Evolutionary conservation across 1,140 invertebrate genomes (phyloP), one percentile per base, ranked within the genome.

Genomic region (Megalonaias nervosa): DNA sequence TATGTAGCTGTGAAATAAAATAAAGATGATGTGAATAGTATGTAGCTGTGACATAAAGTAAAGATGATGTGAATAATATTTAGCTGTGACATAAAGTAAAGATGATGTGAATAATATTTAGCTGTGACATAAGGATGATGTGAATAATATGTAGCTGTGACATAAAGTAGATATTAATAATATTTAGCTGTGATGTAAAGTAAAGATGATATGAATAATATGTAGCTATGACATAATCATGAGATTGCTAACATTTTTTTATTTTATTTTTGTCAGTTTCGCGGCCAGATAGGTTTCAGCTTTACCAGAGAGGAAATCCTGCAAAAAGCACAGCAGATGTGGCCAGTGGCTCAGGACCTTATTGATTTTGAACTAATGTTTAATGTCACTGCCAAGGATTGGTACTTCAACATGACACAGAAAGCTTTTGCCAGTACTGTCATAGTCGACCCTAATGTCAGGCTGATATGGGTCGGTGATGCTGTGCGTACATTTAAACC

Each of bases 401-500:
- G 94, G 82, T 98, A 96, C 90, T 93, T 97, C 71, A 94, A 97
- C 87, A 95, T 97, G 90, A 92, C 96, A 19, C 94, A 96, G 16
- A 87, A 91, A 6, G 97, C 97, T 0, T 97, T 95, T 91, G 95
- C 97, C 1, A 94, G 94, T 38, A 95, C 97, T 0, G 92, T 96
- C 71, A 94, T 99, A 55, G 98, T 94, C 87, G 97, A 96, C 89
- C 96, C 96, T 0, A 95, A 94, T 9, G 92, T 98, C 15, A 93
- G 93, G 74, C 92, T 98, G 0, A 92, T 94, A 59, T 97, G 98
- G 89, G 92, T 99, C 0, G 97, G 97, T 1, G 96, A 95, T 38
- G 94, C 94, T 0, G 95, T 97, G 6, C 96, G 98, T 91, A 94
- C 98, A 16, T 98, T 99, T 90, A 98, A 98, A 90, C 97, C 97